Percentiles rank a stretch among this genome's conserved stretches.
Conservation (phyloP, 2,888 invertebrate genomes). For the Nomada goodeniana region DNA sequence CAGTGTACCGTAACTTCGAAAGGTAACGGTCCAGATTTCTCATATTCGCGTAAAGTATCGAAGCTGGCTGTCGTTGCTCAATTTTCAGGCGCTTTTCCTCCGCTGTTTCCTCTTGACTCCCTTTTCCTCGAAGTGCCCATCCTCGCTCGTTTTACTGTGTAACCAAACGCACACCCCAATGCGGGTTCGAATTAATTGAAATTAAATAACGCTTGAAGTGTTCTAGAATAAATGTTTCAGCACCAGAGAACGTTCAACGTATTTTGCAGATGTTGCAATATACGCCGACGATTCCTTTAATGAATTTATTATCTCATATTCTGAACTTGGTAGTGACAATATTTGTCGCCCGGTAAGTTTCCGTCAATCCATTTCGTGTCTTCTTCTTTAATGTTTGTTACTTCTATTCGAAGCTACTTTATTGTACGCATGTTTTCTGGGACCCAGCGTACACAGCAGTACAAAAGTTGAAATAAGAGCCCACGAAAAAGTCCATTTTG, state of each 20-base stretch:
- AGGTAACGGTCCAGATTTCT: neutral
- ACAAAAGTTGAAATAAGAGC: too few relatives aligned
- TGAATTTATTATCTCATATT: neutral
- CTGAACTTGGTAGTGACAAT: neutral
- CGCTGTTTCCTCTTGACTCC: neutral
- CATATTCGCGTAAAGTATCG: neutral
- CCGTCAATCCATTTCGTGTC: too few relatives aligned
- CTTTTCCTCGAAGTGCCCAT: neutral
- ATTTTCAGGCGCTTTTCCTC: neutral
- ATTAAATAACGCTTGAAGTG: constrained; percentile 14
- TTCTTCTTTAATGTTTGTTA: too few relatives aligned
- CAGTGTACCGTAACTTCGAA: neutral
- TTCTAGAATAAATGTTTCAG: constrained; percentile 3
- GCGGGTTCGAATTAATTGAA: constrained; percentile 19
- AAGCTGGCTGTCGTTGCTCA: too few relatives aligned
- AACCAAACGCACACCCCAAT: neutral
- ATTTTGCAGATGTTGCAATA: neutral
- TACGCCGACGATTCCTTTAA: neutral
- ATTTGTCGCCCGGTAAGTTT: neutral
- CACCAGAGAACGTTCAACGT: neutral
- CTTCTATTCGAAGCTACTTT: too few relatives aligned
- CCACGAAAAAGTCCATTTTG: too few relatives aligned
- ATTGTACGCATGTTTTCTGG: too few relatives aligned
- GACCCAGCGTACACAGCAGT: too few relatives aligned
- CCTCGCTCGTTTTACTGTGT: neutral